phyloP scores from a whole-genome alignment of 2,113 vertebrate species.

The Neogobius melanostomus region DNA sequence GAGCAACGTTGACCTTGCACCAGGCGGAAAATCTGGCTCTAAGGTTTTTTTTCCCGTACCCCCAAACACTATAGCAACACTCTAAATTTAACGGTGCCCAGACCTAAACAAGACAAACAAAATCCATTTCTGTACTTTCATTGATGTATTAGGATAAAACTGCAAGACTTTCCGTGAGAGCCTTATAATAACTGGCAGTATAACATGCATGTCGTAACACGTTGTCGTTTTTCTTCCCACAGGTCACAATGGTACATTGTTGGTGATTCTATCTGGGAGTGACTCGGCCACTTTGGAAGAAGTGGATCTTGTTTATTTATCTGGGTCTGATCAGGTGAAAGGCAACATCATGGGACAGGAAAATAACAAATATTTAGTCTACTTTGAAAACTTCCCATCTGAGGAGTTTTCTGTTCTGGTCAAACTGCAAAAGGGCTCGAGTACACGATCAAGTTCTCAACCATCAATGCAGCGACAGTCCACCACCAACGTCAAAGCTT shows the following conservation, averaged over 20 bases:
- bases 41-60: too few relatives aligned
- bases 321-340: slow-evolving; percentile 16
- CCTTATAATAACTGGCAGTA: too few relatives aligned
- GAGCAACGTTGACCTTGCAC: too few relatives aligned
- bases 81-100: too few relatives aligned
- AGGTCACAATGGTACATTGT: slow-evolving; percentile 40
- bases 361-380: slow-evolving; percentile 26
- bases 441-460: not conserved
- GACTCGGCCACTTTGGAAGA: slow-evolving; percentile 30
- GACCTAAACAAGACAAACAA: too few relatives aligned
- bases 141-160: too few relatives aligned
- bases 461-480: slow-evolving; percentile 51
- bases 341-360: slow-evolving; percentile 24
- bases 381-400: slow-evolving; percentile 31
- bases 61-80: too few relatives aligned
- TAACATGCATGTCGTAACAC: not conserved
- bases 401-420: slow-evolving; percentile 38
- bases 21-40: too few relatives aligned
- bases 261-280: slow-evolving; percentile 36
- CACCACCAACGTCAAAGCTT: slow-evolving; percentile 11
- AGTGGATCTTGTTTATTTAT: slow-evolving; percentile 42
- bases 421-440: slow-evolving; percentile 8
- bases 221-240: not conserved
- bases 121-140: too few relatives aligned
- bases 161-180: too few relatives aligned